Base-by-base conservation (phyloP, 2,888 invertebrate genomes). In the Trissolcus japonicus region DNA sequence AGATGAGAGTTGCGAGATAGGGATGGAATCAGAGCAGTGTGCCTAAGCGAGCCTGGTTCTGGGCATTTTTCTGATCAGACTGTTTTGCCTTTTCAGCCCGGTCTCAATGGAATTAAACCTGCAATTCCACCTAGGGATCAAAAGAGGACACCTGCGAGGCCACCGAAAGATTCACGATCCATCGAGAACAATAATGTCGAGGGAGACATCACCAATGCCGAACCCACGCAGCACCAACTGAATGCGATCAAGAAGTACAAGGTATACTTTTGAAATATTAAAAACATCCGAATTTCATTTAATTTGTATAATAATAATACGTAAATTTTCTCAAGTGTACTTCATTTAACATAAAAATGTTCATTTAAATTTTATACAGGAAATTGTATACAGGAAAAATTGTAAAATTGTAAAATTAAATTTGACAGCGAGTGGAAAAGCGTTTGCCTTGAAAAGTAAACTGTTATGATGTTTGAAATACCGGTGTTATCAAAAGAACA, bases 191-290 rank as follows among this genome's bases (percentile, higher is more conserved):
- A 46, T 46, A 90, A 90, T 82, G 83, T 85, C 65, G 84, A 82
- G 90, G 55, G 86, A 87, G 55, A 89, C 90, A 65, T 91, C 90
- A 67, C 90, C 90, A 78, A 89, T 90, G 59, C 92, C 90, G 80
- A 83, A 21, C 91, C 91, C 0, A 95, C 95, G 78, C 92, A 94
- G 86, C 96, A 98, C 85, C 96, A 97, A 90, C 91, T 97, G 90
- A 96, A 96, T 87, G 95, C 96, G 89, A 96, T 98, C 89, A 94
- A 94, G 86, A 96, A 96, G 89, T 97, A 96, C 90, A 96, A 96
- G 94, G 96, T 97, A 83, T 7, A 14, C 9, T 17, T 57, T 57
- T 46, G 2, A 43, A 43, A 43, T 43, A 0, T 14, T n/a, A 43
- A 25, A 43, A 25, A 25, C 4, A 43, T 43, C n/a, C 6, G 4